Evolutionary conservation across 2,888 invertebrate genomes (phyloP).

Genomic region (Aporophyla lueneburgensis): DNA sequence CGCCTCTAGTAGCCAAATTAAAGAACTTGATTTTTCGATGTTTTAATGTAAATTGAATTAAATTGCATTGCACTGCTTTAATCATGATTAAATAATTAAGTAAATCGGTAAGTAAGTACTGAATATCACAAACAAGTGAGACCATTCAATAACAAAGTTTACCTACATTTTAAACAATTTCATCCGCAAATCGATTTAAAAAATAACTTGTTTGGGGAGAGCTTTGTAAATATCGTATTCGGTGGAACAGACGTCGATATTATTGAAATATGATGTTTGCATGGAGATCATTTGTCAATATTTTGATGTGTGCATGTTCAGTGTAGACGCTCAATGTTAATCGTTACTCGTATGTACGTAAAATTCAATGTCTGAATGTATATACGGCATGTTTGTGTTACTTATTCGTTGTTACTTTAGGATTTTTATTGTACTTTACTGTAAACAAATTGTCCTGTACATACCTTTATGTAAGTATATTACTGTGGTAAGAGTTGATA

Average conservation of each 20-base stretch:
- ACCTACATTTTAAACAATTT: conserved; percentile 59
- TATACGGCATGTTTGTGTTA: conserved; percentile 64
- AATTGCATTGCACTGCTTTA: conserved; percentile 71
- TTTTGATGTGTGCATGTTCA: conserved; percentile 64
- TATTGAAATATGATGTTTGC: conserved; percentile 48
- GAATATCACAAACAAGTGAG: conserved; percentile 36
- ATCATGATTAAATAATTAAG: conserved; percentile 53
- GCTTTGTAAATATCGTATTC: conserved; percentile 65
- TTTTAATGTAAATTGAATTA: conserved; percentile 55
- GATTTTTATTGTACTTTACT: conserved; percentile 8
- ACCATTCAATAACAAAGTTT: conserved; percentile 40
- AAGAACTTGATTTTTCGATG: conserved; percentile 46
- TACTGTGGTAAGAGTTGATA: neutral
- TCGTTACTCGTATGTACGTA: conserved; percentile 57
- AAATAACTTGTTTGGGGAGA: conserved; percentile 60
- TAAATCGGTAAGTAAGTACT: conserved; percentile 64
- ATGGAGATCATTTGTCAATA: conserved; percentile 53
- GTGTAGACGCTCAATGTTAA: conserved; percentile 52
- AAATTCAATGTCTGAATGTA: conserved; percentile 63
- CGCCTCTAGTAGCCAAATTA: conserved; percentile 73
- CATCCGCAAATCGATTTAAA: conserved; percentile 50
- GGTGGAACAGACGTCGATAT: conserved; percentile 49
- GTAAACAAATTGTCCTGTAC: neutral
- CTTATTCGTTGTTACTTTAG: conserved; percentile 49
- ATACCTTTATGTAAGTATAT: neutral